Base-by-base conservation (phyloP, 2,113 vertebrate genomes). In the Ictidomys tridecemlineatus region DNA sequence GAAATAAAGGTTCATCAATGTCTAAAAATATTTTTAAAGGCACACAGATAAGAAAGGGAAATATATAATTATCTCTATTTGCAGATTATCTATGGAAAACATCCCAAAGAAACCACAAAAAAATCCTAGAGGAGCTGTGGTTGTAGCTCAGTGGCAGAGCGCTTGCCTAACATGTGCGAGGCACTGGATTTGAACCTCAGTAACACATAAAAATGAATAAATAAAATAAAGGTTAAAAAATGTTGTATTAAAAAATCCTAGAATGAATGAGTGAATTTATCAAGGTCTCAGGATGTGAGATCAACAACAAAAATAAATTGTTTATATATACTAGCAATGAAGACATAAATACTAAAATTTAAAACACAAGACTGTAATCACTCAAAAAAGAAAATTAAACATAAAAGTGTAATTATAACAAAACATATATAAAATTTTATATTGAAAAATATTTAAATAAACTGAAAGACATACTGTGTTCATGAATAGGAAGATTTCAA, bases 401-500 rank as follows among this genome's bases (percentile, higher is more conserved):
- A 72, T 11, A 53, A 34, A 93, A 12, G 8, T 85, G 12, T 73
- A 37, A 77, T 79, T 79, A 42, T 80, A 96, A 91, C 37, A 51
- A 91, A 80, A 69, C 37, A 39, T 69, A 5, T 72, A 30, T 13
- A 58, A 79, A 18, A 82, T 67, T 67, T n/a, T 69, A 74, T 67
- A 16, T 82, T 94, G 63, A 92, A 87, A 88, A 72, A 14, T 28
- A 74, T 61, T 70, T 78, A 84, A 76, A 72, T 84, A 73, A 73
- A 22, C 24, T 45, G 12, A 85, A 34, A 86, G 30, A 76, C 28
- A 42, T 26, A 45, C 4, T 28, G 2, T 69, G 14, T 86, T 90
- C 45, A 82, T 69, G 58, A 37, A 58, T 69, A 82, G 67, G 76
- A 85, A 90, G 26, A 88, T 58, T 91, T 80, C 67, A 96, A 51